phyloP scores from a whole-genome alignment of 1,140 invertebrate genomes.

The Papilio helenus region DNA sequence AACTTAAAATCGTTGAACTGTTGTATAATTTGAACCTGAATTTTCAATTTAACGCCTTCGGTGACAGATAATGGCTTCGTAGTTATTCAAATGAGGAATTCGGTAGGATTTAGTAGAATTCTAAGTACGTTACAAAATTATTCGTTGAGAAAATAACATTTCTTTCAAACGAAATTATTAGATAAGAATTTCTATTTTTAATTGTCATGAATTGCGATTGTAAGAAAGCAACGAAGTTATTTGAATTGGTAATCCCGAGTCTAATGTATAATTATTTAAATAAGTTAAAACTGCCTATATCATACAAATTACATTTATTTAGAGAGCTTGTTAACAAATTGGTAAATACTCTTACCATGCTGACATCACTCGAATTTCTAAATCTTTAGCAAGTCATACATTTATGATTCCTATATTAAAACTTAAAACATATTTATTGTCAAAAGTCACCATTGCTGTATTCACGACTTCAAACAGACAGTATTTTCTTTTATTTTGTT shows the following conservation, averaged over 20 bases:
- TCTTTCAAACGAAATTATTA: neutral
- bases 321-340: too few species aligned
- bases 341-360: too few species aligned
- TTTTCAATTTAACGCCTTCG: constrained; percentile 36
- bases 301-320: too few species aligned
- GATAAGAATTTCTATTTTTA: neutral
- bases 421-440: neutral
- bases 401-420: too few species aligned
- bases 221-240: too few species aligned
- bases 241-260: too few species aligned
- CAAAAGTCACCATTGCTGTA: neutral
- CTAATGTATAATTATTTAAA: too few species aligned
- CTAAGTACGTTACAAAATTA: constrained; percentile 30
- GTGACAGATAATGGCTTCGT: constrained; percentile 40
- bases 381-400: too few species aligned
- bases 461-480: neutral
- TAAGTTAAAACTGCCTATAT: too few species aligned
- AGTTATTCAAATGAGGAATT: constrained; percentile 41
- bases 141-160: constrained; percentile 12
- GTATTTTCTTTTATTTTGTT: neutral
- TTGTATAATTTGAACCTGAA: constrained; percentile 36
- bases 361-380: too few species aligned
- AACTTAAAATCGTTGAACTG: neutral
- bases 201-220: neutral
- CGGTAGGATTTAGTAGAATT: constrained; percentile 33